A percentile compares a stretch with the other conserved stretches of the same genome.
Evolutionary conservation across 2,888 invertebrate species (phyloP).

Genomic region (Lingula anatina): DNA sequence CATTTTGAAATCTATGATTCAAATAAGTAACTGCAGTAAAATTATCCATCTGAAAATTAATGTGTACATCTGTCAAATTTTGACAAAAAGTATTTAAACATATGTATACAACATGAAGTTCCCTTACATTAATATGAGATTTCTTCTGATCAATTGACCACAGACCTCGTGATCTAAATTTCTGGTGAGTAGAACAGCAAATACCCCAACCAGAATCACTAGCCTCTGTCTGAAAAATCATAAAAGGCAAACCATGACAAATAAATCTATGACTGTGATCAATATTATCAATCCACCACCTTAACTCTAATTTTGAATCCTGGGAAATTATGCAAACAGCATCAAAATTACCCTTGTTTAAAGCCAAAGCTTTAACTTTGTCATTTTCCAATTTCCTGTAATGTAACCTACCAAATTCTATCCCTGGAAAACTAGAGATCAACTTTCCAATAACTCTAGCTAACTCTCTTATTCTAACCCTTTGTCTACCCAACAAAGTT

Average conservation of each 20-base stretch:
- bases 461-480: not conserved
- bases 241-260: not conserved
- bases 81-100: not conserved
- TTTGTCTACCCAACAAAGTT: not conserved
- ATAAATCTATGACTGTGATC: not conserved
- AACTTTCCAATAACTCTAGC: not conserved
- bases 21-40: not conserved
- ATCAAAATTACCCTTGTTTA: slow-evolving; percentile 1
- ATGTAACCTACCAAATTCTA: slow-evolving; percentile 1
- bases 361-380: not conserved
- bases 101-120: no score
- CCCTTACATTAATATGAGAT: no score
- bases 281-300: slow-evolving; percentile 3
- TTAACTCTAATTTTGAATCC: not conserved
- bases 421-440: slow-evolving; percentile 1
- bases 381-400: slow-evolving; percentile 3
- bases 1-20: no score
- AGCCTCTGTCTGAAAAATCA: slow-evolving; percentile 2
- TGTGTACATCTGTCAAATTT: not conserved
- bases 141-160: no score
- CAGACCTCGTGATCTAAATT: no score
- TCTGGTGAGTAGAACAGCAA: not conserved
- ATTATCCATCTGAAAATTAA: slow-evolving; percentile 1
- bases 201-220: slow-evolving; percentile 1
- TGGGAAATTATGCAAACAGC: not conserved